Percentiles rank a stretch among this genome's conserved stretches.
phyloP scores from a whole-genome alignment of 1,140 invertebrate species.

The Leptopilina clavipes region DNA sequence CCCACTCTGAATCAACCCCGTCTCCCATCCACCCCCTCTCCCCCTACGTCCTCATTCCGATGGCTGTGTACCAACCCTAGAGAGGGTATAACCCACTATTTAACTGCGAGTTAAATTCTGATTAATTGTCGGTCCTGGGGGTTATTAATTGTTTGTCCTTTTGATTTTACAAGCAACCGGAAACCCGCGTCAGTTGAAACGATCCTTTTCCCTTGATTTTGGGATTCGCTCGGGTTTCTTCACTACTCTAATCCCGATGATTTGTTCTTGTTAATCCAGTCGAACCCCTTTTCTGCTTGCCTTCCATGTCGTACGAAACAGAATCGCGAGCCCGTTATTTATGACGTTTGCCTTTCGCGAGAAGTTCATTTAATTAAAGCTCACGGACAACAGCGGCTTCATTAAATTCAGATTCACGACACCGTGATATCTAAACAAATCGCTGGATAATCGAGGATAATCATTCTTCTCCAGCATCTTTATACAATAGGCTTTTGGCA shows the following conservation, averaged over 20 bases:
- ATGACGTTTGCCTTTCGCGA: slow-evolving; percentile 13
- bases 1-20: slow-evolving; percentile 1
- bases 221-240: slow-evolving; percentile 45
- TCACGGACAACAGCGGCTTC: slow-evolving; percentile 22
- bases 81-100: slow-evolving; percentile 51
- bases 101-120: slow-evolving; percentile 70
- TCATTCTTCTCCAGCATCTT: neutral
- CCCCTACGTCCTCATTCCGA: slow-evolving; percentile 35
- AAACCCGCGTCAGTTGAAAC: slow-evolving; percentile 42
- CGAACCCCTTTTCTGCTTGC: slow-evolving; percentile 38
- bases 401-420: slow-evolving; percentile 26
- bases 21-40: slow-evolving; percentile 3
- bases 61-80: slow-evolving; percentile 29
- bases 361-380: slow-evolving; percentile 14
- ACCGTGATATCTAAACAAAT: slow-evolving; percentile 7
- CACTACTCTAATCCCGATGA: slow-evolving; percentile 69
- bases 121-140: slow-evolving; percentile 53
- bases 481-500: no score
- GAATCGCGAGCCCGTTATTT: slow-evolving; percentile 34
- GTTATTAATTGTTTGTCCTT: slow-evolving; percentile 75
- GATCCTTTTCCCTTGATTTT: slow-evolving; percentile 38
- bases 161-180: slow-evolving; percentile 66
- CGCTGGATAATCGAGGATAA: neutral
- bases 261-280: slow-evolving; percentile 72
- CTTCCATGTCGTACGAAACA: slow-evolving; percentile 2